phyloP scores from a whole-genome alignment of 2,797 vertebrate species.

The Mycteria americana region DNA sequence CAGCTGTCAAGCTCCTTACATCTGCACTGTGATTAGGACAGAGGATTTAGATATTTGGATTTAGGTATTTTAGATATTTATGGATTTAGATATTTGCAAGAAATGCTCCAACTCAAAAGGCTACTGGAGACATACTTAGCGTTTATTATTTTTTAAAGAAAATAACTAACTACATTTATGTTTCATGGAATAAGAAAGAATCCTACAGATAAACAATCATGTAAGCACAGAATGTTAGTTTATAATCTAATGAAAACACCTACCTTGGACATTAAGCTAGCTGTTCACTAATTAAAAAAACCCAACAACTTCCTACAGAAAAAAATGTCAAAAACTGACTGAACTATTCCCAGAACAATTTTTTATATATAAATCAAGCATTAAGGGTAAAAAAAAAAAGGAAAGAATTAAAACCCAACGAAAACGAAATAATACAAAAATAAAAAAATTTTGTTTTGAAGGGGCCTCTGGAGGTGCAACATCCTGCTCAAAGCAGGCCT shows the following conservation, averaged over 20 bases:
- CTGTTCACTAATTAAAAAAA: background rate
- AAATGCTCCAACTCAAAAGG: background rate
- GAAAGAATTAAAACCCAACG: background rate
- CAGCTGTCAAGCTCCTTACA: conserved; percentile 19
- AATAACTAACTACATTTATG: background rate
- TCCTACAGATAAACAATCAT: background rate
- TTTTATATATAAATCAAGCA: background rate
- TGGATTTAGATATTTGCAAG: conserved; percentile 7
- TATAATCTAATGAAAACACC: background rate
- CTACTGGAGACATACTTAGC: background rate
- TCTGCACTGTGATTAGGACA: background rate
- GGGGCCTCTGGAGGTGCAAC: background rate
- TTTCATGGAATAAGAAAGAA: conserved; percentile 10
- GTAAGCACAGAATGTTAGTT: background rate
- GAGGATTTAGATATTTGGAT: background rate
- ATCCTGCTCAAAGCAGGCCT: background rate
- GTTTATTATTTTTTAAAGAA: conserved; percentile 22
- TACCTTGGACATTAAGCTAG: background rate
- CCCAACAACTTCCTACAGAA: background rate
- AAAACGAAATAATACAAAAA: background rate
- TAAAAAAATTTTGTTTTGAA: background rate
- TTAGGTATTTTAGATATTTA: background rate
- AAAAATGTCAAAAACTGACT: background rate
- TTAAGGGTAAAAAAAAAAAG: background rate
- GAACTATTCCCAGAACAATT: background rate